Evolutionary conservation across 2,797 vertebrate species (phyloP).

Genomic region (Eupleurogrammus muticus): DNA sequence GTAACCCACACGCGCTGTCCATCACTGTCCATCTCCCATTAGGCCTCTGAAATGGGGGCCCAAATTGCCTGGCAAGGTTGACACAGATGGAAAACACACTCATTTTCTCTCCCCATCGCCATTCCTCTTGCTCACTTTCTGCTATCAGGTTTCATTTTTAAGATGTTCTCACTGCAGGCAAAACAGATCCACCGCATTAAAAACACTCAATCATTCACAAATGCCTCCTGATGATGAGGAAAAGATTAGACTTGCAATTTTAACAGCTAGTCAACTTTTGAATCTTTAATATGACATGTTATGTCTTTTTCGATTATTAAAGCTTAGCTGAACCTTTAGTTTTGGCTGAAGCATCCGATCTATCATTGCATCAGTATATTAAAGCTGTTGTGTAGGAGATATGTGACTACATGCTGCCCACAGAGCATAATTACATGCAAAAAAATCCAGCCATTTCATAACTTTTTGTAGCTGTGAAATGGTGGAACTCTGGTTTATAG

Average conservation of each 20-base stretch:
- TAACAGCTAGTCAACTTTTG: constrained; percentile 6
- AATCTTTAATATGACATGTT: constrained; percentile 4
- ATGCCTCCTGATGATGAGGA: constrained; percentile 20
- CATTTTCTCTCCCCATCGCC: constrained; percentile 62
- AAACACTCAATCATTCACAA: constrained; percentile 28
- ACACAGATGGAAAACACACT: constrained; percentile 82
- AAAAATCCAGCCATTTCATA: no score
- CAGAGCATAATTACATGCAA: no score
- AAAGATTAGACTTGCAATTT: constrained; percentile 25
- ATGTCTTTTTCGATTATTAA: not conserved
- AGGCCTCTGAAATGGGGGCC: constrained; percentile 84
- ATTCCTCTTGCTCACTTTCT: constrained; percentile 44
- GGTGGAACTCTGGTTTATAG: no score
- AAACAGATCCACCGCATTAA: constrained; percentile 28
- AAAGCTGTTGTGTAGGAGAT: no score
- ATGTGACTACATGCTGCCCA: no score
- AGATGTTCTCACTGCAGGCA: constrained; percentile 34
- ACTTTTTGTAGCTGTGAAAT: no score
- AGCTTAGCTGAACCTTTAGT: not conserved
- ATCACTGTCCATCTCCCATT: constrained; percentile 89
- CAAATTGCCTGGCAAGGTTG: constrained; percentile 82
- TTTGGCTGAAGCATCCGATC: no score
- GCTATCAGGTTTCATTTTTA: constrained; percentile 60
- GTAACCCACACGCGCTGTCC: constrained; percentile 87
- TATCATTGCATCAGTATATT: no score